Evolutionary conservation across 2,888 invertebrate species (phyloP).

Genomic region (Drosophila nigritarsus): DNA sequence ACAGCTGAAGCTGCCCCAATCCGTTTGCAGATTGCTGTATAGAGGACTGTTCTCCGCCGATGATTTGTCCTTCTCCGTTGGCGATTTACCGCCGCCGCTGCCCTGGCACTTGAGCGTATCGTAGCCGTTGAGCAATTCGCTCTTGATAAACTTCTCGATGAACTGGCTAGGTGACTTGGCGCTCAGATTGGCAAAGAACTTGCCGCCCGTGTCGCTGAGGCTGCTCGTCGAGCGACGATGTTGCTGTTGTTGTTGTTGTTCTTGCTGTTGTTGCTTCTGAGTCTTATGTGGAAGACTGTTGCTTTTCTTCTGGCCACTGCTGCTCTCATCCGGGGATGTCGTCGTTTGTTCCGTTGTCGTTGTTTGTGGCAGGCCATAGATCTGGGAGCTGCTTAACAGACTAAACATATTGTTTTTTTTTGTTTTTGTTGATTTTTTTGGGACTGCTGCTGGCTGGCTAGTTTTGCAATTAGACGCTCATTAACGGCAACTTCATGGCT

Average conservation of each 20-base stretch:
- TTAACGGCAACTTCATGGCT: slow-evolving; percentile 49
- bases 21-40: slow-evolving; percentile 62
- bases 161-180: slow-evolving; percentile 81
- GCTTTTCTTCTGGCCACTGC: slow-evolving; percentile 60
- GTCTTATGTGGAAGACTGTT: slow-evolving; percentile 65
- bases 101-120: slow-evolving; percentile 76
- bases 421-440: background rate
- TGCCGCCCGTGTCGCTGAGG: slow-evolving; percentile 61
- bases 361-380: slow-evolving; percentile 81
- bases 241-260: slow-evolving; percentile 20
- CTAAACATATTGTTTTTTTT: slow-evolving; percentile 78
- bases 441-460: slow-evolving; percentile 40
- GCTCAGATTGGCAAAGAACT: slow-evolving; percentile 74
- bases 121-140: slow-evolving; percentile 81
- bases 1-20: slow-evolving; percentile 76
- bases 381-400: slow-evolving; percentile 82
- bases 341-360: slow-evolving; percentile 41
- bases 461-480: slow-evolving; percentile 27
- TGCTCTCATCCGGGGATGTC: slow-evolving; percentile 31
- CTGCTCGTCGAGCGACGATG: slow-evolving; percentile 64
- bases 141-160: slow-evolving; percentile 82
- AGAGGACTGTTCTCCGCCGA: slow-evolving; percentile 40
- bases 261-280: slow-evolving; percentile 37
- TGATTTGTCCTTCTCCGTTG: slow-evolving; percentile 35
- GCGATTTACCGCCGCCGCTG: slow-evolving; percentile 27